A percentile compares a stretch with the other conserved stretches of the same genome.
Conservation (phyloP, 2,888 invertebrate species). For the Drosophila engyochracea region DNA sequence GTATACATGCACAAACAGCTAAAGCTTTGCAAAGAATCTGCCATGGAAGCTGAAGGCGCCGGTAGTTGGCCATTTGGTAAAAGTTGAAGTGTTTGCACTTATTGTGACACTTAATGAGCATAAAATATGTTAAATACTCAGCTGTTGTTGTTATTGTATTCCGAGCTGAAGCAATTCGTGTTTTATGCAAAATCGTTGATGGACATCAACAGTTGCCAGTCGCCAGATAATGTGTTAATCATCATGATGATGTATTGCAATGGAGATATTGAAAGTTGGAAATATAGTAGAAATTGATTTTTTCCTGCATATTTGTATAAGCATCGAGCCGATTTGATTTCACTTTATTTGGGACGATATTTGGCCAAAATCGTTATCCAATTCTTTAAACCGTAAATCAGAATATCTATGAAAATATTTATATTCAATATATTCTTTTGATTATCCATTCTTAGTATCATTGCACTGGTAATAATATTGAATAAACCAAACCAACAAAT, state of each 20-base stretch:
- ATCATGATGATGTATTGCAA: constrained; percentile 19
- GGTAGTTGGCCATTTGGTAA: constrained; percentile 54
- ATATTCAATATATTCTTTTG: background rate
- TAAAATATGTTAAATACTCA: constrained; percentile 68
- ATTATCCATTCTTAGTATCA: background rate
- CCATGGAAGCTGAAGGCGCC: constrained; percentile 5
- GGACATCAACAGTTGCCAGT: constrained; percentile 28
- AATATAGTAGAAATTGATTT: background rate
- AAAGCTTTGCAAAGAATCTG: constrained; percentile 22
- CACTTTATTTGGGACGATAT: background rate
- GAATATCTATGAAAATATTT: background rate
- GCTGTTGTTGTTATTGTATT: constrained; percentile 40
- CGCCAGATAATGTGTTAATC: constrained; percentile 41
- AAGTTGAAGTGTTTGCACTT: constrained; percentile 58
- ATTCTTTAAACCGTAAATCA: background rate
- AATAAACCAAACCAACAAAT: background rate
- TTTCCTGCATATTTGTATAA: background rate
- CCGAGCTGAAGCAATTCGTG: constrained; percentile 6
- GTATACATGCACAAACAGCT: constrained; percentile 18
- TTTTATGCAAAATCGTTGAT: constrained; percentile 49
- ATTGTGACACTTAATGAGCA: constrained; percentile 70
- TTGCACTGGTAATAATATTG: background rate
- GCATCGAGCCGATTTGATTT: background rate
- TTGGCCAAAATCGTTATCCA: background rate
- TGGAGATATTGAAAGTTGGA: background rate